A percentile compares a stretch with the other conserved stretches of the same genome.
Evolutionary conservation across 2,888 invertebrate genomes (phyloP).

Genomic region (Latrodectus hesperus): DNA sequence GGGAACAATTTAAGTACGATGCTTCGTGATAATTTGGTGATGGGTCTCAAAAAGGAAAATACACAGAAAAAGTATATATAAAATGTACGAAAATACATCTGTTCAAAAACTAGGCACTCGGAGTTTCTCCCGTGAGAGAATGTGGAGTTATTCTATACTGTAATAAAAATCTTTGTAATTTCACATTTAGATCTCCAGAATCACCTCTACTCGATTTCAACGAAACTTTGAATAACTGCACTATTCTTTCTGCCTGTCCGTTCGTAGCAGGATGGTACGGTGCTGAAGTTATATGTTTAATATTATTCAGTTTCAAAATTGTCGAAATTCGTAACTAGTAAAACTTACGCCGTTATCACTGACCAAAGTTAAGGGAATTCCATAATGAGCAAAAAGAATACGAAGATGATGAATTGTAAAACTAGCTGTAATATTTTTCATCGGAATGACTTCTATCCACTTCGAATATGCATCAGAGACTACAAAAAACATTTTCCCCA

Average conservation of each 20-base stretch:
- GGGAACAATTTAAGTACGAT: slow-evolving; percentile 50
- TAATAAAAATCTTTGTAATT: slow-evolving; percentile 49
- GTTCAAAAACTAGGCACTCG: slow-evolving; percentile 43
- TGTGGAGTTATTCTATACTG: slow-evolving; percentile 52
- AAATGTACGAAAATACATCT: no score
- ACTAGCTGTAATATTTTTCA: slow-evolving; percentile 37
- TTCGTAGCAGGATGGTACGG: slow-evolving; percentile 71
- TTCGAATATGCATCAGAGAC: slow-evolving; percentile 45
- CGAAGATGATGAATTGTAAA: slow-evolving; percentile 36
- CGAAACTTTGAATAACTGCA: slow-evolving; percentile 63
- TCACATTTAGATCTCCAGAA: slow-evolving; percentile 54
- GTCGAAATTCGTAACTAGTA: slow-evolving; percentile 52
- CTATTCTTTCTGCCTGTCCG: slow-evolving; percentile 72
- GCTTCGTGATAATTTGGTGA: slow-evolving; percentile 50
- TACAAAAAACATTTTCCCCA: slow-evolving; percentile 46
- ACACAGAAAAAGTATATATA: no score
- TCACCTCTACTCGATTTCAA: slow-evolving; percentile 49
- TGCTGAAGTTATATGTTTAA: slow-evolving; percentile 66
- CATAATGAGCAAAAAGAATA: slow-evolving; percentile 35
- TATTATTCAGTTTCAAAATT: slow-evolving; percentile 68
- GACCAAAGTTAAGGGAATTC: slow-evolving; percentile 38
- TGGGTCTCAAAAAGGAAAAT: slow-evolving; percentile 51
- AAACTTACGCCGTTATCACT: slow-evolving; percentile 45
- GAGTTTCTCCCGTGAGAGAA: slow-evolving; percentile 52
- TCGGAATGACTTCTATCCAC: slow-evolving; percentile 37